Conservation (phyloP, 37 sponge, comb jelly and placozoan genomes). For the Geodia barretti region DNA sequence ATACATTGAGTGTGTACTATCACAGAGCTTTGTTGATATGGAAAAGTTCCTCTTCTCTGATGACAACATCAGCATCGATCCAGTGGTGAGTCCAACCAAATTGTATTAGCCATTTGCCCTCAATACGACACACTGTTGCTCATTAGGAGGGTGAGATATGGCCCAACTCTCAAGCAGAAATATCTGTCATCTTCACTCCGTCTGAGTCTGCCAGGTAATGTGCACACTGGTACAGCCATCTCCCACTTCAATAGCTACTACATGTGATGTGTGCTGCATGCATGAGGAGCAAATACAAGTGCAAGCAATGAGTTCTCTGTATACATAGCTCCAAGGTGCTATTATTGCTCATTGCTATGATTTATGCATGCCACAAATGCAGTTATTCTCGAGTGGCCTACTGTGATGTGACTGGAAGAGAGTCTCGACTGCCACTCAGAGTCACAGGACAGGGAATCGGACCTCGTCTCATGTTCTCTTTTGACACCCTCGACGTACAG, state of each 20-base stretch:
- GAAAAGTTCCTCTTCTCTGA: slow-evolving; percentile 85
- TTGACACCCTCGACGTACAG: slow-evolving; percentile 93
- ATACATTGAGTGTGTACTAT: not conserved
- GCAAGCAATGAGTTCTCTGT: too few relatives aligned
- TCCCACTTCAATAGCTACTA: not conserved
- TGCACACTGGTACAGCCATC: not conserved
- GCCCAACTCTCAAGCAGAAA: slow-evolving; percentile 92
- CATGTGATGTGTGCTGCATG: not conserved
- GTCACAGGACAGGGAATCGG: slow-evolving; percentile 92
- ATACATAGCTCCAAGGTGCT: too few relatives aligned
- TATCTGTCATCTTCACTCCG: slow-evolving; percentile 89
- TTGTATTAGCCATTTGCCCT: too few relatives aligned
- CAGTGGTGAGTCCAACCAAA: slow-evolving; percentile 52
- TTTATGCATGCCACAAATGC: too few relatives aligned
- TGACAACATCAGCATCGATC: slow-evolving; percentile 84
- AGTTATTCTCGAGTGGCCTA: slow-evolving; percentile 74
- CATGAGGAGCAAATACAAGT: too few relatives aligned
- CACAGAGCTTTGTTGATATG: slow-evolving; percentile 56
- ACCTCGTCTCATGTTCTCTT: slow-evolving; percentile 83
- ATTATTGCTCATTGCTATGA: too few relatives aligned
- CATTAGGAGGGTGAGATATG: slow-evolving; percentile 96
- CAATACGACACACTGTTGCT: too few relatives aligned
- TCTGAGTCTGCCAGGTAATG: slow-evolving; percentile 59
- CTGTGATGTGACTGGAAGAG: slow-evolving; percentile 95
- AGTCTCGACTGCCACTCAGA: slow-evolving; percentile 89